Base-by-base conservation (phyloP, 2,797 vertebrate species). In the Hyperoplus lanceolatus region DNA sequence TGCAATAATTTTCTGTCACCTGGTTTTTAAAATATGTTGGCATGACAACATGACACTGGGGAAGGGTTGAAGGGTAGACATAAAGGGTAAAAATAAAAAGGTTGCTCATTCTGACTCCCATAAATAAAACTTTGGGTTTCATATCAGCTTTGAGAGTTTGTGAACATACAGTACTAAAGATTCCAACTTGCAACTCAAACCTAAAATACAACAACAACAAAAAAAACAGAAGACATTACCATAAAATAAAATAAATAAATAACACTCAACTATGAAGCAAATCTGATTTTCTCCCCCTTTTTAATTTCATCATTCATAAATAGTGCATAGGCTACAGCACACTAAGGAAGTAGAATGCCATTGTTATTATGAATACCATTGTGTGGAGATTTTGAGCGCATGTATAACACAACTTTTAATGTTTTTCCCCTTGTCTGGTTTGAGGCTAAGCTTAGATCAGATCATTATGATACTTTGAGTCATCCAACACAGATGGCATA, bases 31-130 rank as follows among this genome's bases (percentile, higher is more conserved):
- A 77, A 80, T 69, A 77, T 79, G 87, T 92, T 90, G 90, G 82
- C 91, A 91, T 90, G 86, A 92, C 89, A 87, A 91, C 85, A 80
- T 90, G 88, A 90, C 81, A 87, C 80, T 64, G 73, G 79, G 86
- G 84, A 89, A 69, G 64, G 74, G 70, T 79, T 80, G 79, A 51
- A 86, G 77, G 84, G 63, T 70, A 84, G 78, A 86, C 71, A 84
- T 59, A 60, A 60, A 80, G 67, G 18, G 63, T 75, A 85, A 73
- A 73, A 39, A 87, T 64, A 69, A 73, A 89, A 83, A 70, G 71
- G 51, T 48, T 15, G 68, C 70, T 85, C 69, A 63, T 61, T 83
- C 74, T 69, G 58, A 76, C 50, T 55, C 71, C 77, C 79, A 84
- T 77, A 87, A 87, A 90, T 87, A 87, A 81, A 90, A 75, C 82